phyloP scores from a whole-genome alignment of 2,888 invertebrate genomes.

The Thera obeliscata region DNA sequence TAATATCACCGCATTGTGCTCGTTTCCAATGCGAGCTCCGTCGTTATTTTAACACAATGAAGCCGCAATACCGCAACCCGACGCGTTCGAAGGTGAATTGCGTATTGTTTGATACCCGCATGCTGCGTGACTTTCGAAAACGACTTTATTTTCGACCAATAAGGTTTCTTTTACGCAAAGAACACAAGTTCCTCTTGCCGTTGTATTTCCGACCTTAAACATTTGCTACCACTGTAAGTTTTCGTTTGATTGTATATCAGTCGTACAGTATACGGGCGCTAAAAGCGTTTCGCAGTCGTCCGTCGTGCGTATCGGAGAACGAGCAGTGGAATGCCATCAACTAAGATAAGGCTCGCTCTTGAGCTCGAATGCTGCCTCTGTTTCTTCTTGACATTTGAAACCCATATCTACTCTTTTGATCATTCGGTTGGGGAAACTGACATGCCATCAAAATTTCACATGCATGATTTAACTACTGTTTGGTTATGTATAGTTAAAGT shows the following conservation, averaged over 20 bases:
- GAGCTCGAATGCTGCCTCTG: slow-evolving; percentile 60
- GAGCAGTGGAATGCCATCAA: slow-evolving; percentile 81
- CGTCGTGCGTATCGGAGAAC: slow-evolving; percentile 80
- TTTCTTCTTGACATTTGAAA: slow-evolving; percentile 61
- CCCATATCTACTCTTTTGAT: slow-evolving; percentile 50
- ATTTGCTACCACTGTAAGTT: slow-evolving; percentile 44
- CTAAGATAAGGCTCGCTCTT: slow-evolving; percentile 77
- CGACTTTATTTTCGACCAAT: slow-evolving; percentile 74
- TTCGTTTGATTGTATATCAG: slow-evolving; percentile 37
- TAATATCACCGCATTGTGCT: slow-evolving; percentile 69
- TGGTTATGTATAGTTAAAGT: too few relatives aligned
- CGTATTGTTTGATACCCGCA: slow-evolving; percentile 82
- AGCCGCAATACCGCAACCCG: slow-evolving; percentile 84
- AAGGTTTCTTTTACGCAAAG: slow-evolving; percentile 76
- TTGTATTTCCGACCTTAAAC: slow-evolving; percentile 52
- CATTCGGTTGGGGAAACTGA: background rate
- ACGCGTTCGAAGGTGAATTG: slow-evolving; percentile 84
- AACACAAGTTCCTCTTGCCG: slow-evolving; percentile 39
- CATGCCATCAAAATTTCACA: background rate
- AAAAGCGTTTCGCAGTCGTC: slow-evolving; percentile 83
- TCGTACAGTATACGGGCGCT: slow-evolving; percentile 72
- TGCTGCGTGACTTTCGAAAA: slow-evolving; percentile 77
- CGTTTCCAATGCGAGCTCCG: slow-evolving; percentile 73
- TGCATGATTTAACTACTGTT: background rate
- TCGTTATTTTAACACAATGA: slow-evolving; percentile 83